Base-by-base conservation (phyloP, 2,113 vertebrate species). In the Anser cygnoides region DNA sequence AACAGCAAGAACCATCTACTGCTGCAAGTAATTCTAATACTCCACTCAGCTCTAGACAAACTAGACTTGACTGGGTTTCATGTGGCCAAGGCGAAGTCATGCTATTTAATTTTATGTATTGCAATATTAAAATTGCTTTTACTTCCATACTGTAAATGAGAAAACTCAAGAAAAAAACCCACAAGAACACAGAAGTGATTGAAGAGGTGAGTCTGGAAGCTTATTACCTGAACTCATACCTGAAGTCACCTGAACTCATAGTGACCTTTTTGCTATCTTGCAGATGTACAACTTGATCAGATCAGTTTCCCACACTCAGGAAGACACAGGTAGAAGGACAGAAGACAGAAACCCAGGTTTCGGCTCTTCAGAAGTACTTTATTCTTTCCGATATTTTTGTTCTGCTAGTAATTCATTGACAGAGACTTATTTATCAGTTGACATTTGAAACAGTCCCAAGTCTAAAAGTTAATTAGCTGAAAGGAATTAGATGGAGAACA, bases 51-150 rank as follows among this genome's bases (percentile, higher is more conserved):
- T 59, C 20, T 74, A 49, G 7, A 66, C 3, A 33, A 74, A 31
- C 28, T 37, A 67, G 37, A 46, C 10, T 44, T 3, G 2, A 66
- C 31, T 39, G 59, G 49, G 19, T 10, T 61, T 65, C 35, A 28
- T 3, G 26, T 4, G 54, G 6, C 68, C 3, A 62, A 43, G 8
- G 9, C 1, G 0, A 59, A 80, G 10, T 4, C 10, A 29, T 33
- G 26, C 5, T 18, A 58, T 39, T 88, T 83, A 26, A 28, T 39
- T 29, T 5, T 29, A 49, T 5, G 6, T 31, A 66, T 8, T 44
- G 33, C 18, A 83, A 55, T 49, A 35, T n/a, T 22, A 5, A 77
- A 63, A 55, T 11, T 31, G 39, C 5, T 50, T 75, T 62, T 66
- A 50, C 10, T 77, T 82, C 37, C 43, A 22, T 28, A 54, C 3